phyloP scores from a whole-genome alignment of 2,113 vertebrate species.

The Turdus rufiventris region DNA sequence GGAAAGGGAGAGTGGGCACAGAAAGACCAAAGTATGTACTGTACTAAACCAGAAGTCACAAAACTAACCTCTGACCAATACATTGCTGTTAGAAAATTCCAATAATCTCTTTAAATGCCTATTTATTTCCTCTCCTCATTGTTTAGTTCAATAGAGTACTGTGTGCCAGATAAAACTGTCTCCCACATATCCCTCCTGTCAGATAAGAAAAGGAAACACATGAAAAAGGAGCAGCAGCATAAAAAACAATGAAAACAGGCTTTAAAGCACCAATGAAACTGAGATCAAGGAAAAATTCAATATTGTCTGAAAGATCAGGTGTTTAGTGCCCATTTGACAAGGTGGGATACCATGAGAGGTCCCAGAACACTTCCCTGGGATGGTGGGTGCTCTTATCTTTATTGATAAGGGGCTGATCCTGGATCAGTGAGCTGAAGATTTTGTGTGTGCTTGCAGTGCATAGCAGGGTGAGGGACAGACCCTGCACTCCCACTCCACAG shows the following conservation, averaged over 20 bases:
- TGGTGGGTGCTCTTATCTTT: not conserved
- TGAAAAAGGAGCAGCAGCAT: not conserved
- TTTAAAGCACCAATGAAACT: not conserved
- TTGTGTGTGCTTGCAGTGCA: not conserved
- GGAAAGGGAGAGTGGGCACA: not conserved
- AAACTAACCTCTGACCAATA: not conserved
- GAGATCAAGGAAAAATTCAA: not conserved
- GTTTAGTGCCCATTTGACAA: not conserved
- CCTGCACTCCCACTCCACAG: not conserved
- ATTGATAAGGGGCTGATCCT: not conserved
- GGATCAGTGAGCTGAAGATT: not conserved
- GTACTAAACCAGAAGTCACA: not conserved
- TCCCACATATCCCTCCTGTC: not conserved
- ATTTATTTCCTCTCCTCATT: conserved; percentile 11
- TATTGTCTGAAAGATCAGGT: not conserved
- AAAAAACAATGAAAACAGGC: not conserved
- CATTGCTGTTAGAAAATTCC: not conserved
- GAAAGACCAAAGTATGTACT: not conserved
- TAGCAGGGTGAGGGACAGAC: not conserved
- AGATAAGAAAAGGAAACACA: not conserved
- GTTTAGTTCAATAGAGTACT: not conserved
- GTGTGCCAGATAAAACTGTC: not conserved
- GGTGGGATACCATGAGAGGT: not conserved
- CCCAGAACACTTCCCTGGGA: accelerated
- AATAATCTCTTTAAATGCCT: not conserved